Conservation (phyloP, 2,113 vertebrate species). For the Chionomys nivalis region DNA sequence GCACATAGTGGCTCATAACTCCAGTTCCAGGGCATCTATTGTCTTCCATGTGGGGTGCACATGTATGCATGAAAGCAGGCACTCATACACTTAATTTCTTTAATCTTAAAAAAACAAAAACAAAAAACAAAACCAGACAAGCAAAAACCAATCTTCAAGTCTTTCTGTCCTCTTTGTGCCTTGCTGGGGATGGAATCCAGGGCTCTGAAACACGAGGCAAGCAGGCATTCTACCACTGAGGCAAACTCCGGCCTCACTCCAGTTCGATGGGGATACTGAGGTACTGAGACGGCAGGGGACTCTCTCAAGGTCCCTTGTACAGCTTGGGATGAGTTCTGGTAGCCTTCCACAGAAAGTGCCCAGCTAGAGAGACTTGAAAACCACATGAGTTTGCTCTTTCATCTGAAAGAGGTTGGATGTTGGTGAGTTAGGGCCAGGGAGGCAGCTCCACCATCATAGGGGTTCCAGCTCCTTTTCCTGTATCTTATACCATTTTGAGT, state of each 20-base stretch:
- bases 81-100: too few relatives aligned
- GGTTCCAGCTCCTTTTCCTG: not conserved
- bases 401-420: not conserved
- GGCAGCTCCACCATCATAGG: not conserved
- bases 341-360: not conserved
- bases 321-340: not conserved
- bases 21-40: not conserved
- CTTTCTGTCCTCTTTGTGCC: not conserved
- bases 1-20: not conserved
- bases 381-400: not conserved
- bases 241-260: not conserved
- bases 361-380: not conserved
- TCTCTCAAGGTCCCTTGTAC: not conserved
- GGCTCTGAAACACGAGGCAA: not conserved
- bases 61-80: not conserved
- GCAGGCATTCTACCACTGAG: not conserved
- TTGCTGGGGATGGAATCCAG: not conserved
- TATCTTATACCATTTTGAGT: not conserved
- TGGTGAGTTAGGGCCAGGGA: not conserved
- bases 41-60: not conserved
- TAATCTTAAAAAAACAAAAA: too few relatives aligned
- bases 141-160: too few relatives aligned
- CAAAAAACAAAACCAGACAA: too few relatives aligned
- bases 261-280: not conserved
- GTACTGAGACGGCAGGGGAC: not conserved